These are phyloP conservation scores for Rutilus rutilus DNA, from an alignment of 2,113 vertebrate genomes.

Conservation along the genomic window DNA sequence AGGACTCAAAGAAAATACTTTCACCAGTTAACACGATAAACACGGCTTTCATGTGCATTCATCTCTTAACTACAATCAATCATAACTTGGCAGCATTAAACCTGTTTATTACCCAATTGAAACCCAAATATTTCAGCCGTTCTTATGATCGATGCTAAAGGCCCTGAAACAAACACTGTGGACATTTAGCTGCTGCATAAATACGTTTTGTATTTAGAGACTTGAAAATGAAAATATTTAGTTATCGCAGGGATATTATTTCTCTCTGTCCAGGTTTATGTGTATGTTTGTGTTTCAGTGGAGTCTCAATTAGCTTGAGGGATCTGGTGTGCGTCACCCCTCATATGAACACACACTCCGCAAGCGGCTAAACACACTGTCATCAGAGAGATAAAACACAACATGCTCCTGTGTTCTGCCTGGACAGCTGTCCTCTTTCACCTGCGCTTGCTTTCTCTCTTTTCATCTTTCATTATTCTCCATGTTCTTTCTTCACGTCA, in stretches of 20 bases:
- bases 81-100: not conserved
- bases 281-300: slow-evolving; percentile 41
- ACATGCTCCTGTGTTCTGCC: slow-evolving; percentile 31
- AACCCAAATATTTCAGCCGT: not conserved
- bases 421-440: slow-evolving; percentile 27
- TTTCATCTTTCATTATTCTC: not conserved
- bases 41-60: not conserved
- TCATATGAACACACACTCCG: slow-evolving; percentile 50
- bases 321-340: slow-evolving; percentile 53
- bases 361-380: slow-evolving; percentile 53
- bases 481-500: not conserved
- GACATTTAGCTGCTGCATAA: not conserved
- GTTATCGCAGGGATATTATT: not conserved
- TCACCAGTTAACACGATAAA: too few species aligned
- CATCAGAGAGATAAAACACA: slow-evolving; percentile 55
- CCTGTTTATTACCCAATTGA: not conserved
- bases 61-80: not conserved
- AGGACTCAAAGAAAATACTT: not conserved
- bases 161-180: not conserved
- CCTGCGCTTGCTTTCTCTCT: slow-evolving; percentile 8
- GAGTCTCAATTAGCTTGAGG: slow-evolving; percentile 26
- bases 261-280: slow-evolving; percentile 27
- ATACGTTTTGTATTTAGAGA: not conserved
- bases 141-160: not conserved
- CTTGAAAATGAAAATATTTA: slow-evolving; percentile 15